phyloP scores from a whole-genome alignment of 2,113 vertebrate genomes.

The Bubalus kerabau region DNA sequence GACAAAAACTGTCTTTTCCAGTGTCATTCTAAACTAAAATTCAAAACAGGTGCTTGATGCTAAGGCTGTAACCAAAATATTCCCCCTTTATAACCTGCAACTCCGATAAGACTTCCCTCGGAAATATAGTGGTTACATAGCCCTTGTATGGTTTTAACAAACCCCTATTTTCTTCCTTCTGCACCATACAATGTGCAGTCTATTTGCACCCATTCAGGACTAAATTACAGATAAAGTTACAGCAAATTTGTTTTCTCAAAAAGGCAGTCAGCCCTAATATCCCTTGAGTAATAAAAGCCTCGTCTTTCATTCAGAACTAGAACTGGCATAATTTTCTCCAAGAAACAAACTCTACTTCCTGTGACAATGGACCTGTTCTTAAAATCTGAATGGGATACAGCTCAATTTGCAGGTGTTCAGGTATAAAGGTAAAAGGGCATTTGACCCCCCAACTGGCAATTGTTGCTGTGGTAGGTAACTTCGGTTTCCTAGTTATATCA shows the following conservation, averaged over 20 bases:
- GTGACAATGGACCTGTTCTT: slow-evolving; percentile 91
- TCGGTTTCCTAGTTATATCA: slow-evolving; percentile 80
- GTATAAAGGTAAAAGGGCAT: slow-evolving; percentile 84
- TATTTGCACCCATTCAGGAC: slow-evolving; percentile 92
- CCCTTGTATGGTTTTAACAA: slow-evolving; percentile 88
- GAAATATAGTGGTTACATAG: slow-evolving; percentile 91
- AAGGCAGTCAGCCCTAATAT: slow-evolving; percentile 93
- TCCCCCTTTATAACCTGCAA: slow-evolving; percentile 82
- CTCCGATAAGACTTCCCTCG: slow-evolving; percentile 86
- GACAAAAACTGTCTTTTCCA: slow-evolving; percentile 50
- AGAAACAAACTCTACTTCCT: slow-evolving; percentile 87
- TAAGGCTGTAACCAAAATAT: slow-evolving; percentile 85
- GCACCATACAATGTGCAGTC: slow-evolving; percentile 89
- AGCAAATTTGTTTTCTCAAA: slow-evolving; percentile 99
- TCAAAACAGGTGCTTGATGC: slow-evolving; percentile 88
- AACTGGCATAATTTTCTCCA: slow-evolving; percentile 86
- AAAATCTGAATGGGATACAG: slow-evolving; percentile 78
- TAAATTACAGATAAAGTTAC: slow-evolving; percentile 99
- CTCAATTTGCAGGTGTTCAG: slow-evolving; percentile 92
- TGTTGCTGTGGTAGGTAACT: slow-evolving; percentile 86
- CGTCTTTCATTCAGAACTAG: slow-evolving; percentile 89
- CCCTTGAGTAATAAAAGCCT: slow-evolving; percentile 92
- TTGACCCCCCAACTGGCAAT: slow-evolving; percentile 79
- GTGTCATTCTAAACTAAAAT: slow-evolving; percentile 80
- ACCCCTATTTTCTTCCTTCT: slow-evolving; percentile 85